Conservation (phyloP, 2,888 invertebrate species). For the Drosophila mettleri region DNA sequence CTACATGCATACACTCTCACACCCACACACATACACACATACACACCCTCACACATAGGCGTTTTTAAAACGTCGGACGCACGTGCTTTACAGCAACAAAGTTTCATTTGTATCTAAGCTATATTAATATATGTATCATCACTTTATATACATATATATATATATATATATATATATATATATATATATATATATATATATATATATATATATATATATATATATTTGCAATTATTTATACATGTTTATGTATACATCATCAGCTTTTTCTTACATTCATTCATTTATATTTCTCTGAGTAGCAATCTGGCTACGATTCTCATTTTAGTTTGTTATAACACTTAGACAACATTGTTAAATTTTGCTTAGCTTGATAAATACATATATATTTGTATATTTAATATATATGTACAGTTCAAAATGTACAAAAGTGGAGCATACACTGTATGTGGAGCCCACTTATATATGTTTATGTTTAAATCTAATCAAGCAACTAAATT, state of each 20-base stretch:
- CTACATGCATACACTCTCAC: no score
- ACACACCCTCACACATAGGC: conserved; percentile 19
- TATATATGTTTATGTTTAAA: conserved; percentile 18
- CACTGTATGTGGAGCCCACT: conserved; percentile 3
- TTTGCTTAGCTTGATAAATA: conserved; percentile 62
- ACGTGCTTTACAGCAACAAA: conserved; percentile 47
- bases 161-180: conserved; percentile 2
- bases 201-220: not conserved
- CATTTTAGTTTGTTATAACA: conserved; percentile 53
- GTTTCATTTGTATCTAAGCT: conserved; percentile 30
- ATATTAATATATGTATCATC: conserved; percentile 5
- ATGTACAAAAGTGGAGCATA: conserved; percentile 27
- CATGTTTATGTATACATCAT: not conserved
- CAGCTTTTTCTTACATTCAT: not conserved
- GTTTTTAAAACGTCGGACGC: conserved; percentile 53
- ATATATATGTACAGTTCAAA: conserved; percentile 22
- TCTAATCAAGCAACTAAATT: conserved; percentile 33
- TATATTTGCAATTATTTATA: conserved; percentile 7
- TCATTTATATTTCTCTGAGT: conserved; percentile 4
- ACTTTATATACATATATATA: conserved; percentile 1
- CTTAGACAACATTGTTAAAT: conserved; percentile 70
- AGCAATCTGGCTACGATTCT: conserved; percentile 23
- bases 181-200: conserved; percentile 7
- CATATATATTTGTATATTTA: not conserved
- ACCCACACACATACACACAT: conserved; percentile 1